phyloP scores from a whole-genome alignment of 1,140 invertebrate species.

The Melipona quadrifasciata region DNA sequence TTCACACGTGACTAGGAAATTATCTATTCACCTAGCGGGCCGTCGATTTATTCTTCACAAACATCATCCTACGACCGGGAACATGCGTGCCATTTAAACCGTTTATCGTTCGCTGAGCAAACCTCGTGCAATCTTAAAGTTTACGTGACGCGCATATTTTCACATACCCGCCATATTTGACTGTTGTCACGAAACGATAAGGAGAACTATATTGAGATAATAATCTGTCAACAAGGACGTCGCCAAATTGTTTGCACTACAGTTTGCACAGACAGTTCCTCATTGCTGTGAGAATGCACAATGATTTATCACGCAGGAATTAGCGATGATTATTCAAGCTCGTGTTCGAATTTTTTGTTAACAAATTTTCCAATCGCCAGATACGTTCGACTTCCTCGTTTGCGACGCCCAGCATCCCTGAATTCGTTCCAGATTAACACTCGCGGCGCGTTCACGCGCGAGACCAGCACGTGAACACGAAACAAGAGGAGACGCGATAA shows the following conservation, averaged over 20 bases:
- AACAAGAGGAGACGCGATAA: constrained; percentile 36
- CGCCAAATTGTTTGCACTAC: background rate
- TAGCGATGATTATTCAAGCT: background rate
- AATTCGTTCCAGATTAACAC: background rate
- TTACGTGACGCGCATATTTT: background rate
- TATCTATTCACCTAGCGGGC: constrained; percentile 60
- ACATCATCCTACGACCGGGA: constrained; percentile 52
- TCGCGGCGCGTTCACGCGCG: background rate
- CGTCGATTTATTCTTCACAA: constrained; percentile 63
- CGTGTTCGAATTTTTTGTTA: background rate
- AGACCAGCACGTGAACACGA: constrained; percentile 41
- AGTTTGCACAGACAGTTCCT: background rate
- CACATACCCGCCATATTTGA: background rate
- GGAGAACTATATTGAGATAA: constrained; percentile 1
- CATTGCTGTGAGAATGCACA: background rate
- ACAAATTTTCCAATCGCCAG: background rate
- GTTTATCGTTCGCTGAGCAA: constrained; percentile 15
- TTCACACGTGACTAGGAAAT: constrained; percentile 78
- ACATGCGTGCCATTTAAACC: background rate
- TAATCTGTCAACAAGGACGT: background rate
- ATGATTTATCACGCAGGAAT: background rate
- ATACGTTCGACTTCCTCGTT: background rate
- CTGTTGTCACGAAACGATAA: constrained; percentile 3
- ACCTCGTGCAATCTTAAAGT: background rate
- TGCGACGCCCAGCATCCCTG: background rate